Evolutionary conservation across 2,888 invertebrate genomes (phyloP).

Genomic region (Gandaritis pyraliata): DNA sequence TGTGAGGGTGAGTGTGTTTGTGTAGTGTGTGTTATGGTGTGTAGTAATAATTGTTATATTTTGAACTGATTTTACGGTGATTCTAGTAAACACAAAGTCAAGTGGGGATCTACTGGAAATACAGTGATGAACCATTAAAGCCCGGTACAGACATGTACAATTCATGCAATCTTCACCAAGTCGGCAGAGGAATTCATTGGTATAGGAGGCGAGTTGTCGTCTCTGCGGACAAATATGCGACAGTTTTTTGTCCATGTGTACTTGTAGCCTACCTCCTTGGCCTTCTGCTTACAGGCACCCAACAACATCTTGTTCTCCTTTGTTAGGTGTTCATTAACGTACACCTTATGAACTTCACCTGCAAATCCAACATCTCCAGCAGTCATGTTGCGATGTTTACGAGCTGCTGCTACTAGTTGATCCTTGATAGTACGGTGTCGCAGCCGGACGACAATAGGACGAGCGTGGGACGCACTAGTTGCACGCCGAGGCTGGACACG

Average conservation of each 20-base stretch:
- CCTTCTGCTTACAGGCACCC: constrained; percentile 3
- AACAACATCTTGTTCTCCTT: constrained; percentile 13
- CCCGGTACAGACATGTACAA: neutral
- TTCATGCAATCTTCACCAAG: neutral
- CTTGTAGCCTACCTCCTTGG: constrained; percentile 19
- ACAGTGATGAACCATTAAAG: neutral
- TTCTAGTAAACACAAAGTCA: neutral
- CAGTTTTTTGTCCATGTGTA: constrained; percentile 29
- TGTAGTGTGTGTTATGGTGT: too few species aligned
- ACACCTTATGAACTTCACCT: neutral
- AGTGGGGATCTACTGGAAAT: neutral
- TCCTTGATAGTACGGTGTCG: constrained; percentile 11
- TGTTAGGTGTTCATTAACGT: constrained; percentile 13
- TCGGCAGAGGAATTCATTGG: constrained; percentile 2
- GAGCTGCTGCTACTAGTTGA: constrained; percentile 9
- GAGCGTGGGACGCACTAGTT: neutral
- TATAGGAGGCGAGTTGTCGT: constrained; percentile 12
- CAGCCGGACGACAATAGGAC: constrained; percentile 15
- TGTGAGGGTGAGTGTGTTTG: too few species aligned
- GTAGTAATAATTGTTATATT: neutral
- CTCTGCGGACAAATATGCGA: constrained; percentile 17
- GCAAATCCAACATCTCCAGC: neutral
- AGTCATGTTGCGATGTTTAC: constrained; percentile 5
- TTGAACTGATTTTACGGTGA: neutral
- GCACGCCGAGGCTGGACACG: constrained; percentile 16